Evolutionary conservation across 2,888 invertebrate species (phyloP).

Genomic region (Caenorhabditis drosophilae): DNA sequence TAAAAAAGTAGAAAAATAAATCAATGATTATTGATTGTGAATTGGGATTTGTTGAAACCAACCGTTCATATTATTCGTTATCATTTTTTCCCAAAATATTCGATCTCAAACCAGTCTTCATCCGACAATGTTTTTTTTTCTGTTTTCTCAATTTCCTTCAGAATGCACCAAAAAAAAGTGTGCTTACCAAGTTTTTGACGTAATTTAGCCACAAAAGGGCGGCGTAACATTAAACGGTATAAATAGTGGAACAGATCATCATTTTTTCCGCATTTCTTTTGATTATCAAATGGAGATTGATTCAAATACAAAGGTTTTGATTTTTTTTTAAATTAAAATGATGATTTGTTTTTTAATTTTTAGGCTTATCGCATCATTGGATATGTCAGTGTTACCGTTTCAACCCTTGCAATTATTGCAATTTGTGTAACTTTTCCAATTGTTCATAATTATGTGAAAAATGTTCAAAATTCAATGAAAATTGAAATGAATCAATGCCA

Average conservation of each 20-base stretch:
- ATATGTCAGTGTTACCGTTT: slow-evolving; percentile 35
- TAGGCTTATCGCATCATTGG: slow-evolving; percentile 47
- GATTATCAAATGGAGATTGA: slow-evolving; percentile 20
- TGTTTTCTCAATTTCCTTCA: too few relatives aligned
- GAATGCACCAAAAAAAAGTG: neutral
- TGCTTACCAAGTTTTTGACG: slow-evolving; percentile 2
- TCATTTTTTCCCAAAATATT: too few relatives aligned
- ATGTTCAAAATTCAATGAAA: slow-evolving; percentile 38
- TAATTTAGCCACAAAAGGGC: neutral
- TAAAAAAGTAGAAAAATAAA: too few relatives aligned
- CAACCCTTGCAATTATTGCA: slow-evolving; percentile 35
- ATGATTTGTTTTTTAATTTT: slow-evolving; percentile 4
- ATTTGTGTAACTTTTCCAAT: slow-evolving; percentile 44
- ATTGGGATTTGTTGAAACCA: too few relatives aligned
- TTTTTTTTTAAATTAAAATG: neutral
- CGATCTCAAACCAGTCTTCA: too few relatives aligned
- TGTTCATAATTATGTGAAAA: slow-evolving; percentile 34
- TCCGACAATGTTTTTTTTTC: too few relatives aligned
- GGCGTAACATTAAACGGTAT: neutral
- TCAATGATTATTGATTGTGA: too few relatives aligned
- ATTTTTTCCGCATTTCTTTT: neutral
- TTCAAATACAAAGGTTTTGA: slow-evolving; percentile 25
- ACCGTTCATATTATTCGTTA: too few relatives aligned
- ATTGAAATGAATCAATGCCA: slow-evolving; percentile 43
- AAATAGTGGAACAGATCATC: neutral